These are phyloP conservation scores for Nephrotoma appendiculata DNA, from an alignment of 2,888 invertebrate genomes.

Conservation along the genomic window DNA sequence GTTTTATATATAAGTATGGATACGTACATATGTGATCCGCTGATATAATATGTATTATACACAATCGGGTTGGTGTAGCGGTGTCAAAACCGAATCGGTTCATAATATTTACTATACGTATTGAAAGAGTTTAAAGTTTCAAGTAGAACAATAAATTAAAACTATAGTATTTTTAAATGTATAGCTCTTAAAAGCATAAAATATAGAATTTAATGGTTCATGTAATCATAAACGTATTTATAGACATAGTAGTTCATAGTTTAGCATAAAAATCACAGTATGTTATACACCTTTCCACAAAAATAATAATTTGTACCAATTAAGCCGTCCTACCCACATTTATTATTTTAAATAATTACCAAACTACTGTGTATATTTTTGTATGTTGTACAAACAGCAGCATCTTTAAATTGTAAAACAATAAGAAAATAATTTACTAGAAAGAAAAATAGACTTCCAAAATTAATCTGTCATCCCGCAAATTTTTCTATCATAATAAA, in stretches of 20 bases:
- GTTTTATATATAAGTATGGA: neutral
- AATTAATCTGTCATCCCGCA: neutral
- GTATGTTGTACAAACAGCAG: neutral
- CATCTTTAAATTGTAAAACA: neutral
- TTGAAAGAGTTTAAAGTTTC: neutral
- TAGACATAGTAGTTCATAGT: neutral
- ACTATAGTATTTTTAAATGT: neutral
- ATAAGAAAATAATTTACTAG: neutral
- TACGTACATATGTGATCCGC: neutral
- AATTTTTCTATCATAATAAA: no score
- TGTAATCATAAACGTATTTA: neutral
- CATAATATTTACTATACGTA: neutral
- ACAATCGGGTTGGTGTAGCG: neutral
- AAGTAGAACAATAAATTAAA: neutral
- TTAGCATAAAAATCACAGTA: neutral
- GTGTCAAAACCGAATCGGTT: neutral
- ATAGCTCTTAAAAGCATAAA: neutral
- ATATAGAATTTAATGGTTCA: neutral
- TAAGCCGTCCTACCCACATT: no score
- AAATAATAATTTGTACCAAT: neutral
- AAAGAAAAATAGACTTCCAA: neutral
- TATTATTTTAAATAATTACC: neutral
- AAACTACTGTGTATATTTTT: neutral
- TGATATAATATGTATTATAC: neutral
- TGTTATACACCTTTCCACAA: neutral